Evolutionary conservation across 2,888 invertebrate species (phyloP), one percentile per base, ranked within the genome.

Genomic region (Bembecia ichneumoniformis): DNA sequence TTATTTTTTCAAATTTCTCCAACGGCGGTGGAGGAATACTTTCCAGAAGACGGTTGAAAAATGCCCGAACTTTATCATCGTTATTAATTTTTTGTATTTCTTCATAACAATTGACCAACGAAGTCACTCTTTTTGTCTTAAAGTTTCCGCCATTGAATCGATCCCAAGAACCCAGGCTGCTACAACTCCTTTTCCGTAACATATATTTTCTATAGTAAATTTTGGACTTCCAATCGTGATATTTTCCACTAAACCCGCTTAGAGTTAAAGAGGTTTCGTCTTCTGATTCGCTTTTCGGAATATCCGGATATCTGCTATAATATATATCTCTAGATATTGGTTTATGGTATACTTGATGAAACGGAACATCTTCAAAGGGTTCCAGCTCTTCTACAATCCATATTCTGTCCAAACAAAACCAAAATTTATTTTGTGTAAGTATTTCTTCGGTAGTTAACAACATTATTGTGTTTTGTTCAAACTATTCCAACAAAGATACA

Each of bases 201-300:
- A 28, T 5, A 11, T 13, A 15, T 34, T 34, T 46, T 58, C 70
- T 73, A 43, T 82, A 63, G 35, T 63, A 59, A 56, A 83, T 68
- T 55, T 80, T 86, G 1, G 77, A 70, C 62, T 76, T 77, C 82
- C 86, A 82, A 54, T 82, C 72, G 43, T 61, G 58, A 51, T 83
- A 77, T 64, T 84, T 86, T 34, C 52, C 66, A 58, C 60, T 63
- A 59, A 86, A 86, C 34, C 82, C 84, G 28, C 62, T 71, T 5
- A 84, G 54, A 47, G 76, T 78, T 40, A 83, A 54, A 1, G 82
- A 74, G 50, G 68, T 78, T 55, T 86, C 86, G 35, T 84, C 87
- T 49, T 87, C 87, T 0, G 87, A 86, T 62, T 84, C 84, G 55
- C 87, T 86, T 64, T 84, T 68, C 1, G 77, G 75, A 68, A 87